These are phyloP conservation scores for Hesperia comma DNA, from an alignment of 2,888 invertebrate species.

Conservation along the genomic window DNA sequence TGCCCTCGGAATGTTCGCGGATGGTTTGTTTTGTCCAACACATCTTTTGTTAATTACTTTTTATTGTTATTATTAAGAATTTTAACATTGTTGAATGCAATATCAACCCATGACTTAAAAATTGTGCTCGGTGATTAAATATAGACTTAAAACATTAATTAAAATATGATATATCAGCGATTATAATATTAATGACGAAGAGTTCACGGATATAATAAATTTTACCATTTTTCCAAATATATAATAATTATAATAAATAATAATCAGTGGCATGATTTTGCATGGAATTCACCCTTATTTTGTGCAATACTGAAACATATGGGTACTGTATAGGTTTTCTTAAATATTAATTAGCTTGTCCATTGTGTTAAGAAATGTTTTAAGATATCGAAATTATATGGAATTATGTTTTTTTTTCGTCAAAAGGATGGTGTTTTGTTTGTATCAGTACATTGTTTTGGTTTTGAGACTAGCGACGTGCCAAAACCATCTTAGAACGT, in stretches of 20 bases:
- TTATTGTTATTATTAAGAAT: constrained; percentile 83
- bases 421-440: constrained; percentile 40
- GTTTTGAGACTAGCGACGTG: constrained; percentile 51
- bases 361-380: constrained; percentile 51
- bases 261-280: constrained; percentile 68
- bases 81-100: constrained; percentile 81
- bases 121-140: constrained; percentile 49
- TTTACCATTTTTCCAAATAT: constrained; percentile 32
- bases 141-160: constrained; percentile 25
- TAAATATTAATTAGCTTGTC: constrained; percentile 67
- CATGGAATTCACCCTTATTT: constrained; percentile 61
- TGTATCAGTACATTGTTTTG: constrained; percentile 43
- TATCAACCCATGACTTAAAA: constrained; percentile 59
- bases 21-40: constrained; percentile 75
- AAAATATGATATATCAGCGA: constrained; percentile 12
- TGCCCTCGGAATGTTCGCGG: constrained; percentile 75
- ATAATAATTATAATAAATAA: constrained; percentile 38
- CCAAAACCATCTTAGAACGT: constrained; percentile 75
- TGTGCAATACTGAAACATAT: constrained; percentile 75
- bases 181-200: constrained; percentile 20
- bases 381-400: constrained; percentile 58
- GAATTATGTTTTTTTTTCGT: constrained; percentile 58
- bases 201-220: constrained; percentile 20
- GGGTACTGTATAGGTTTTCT: constrained; percentile 65
- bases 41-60: constrained; percentile 78